Base-by-base conservation (phyloP, 2,113 vertebrate genomes). In the Cromileptes altivelis region DNA sequence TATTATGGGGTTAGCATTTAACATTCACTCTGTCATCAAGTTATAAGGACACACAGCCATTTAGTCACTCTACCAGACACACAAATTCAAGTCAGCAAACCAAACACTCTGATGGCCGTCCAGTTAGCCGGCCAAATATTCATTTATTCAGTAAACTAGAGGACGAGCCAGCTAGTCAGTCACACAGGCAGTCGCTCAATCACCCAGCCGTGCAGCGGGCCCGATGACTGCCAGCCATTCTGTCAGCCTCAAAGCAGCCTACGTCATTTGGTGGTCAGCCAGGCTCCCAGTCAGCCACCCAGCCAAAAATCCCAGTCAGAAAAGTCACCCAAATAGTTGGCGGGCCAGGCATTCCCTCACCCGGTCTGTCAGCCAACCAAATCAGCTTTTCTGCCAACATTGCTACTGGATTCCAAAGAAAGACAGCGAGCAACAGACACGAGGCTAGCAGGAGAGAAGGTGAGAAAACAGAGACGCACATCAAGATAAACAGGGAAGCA, bases 311-410 rank as follows among this genome's bases (percentile, higher is more conserved):
- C 47, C 27, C 78, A 78, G 68, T 75, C 74, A 71, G 75, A 81
- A 71, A 82, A 87, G 72, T 85, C 70, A 87, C 70, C 78, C 76
- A 86, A 81, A 86, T 71, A 84, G 79, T 78, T 86, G 65, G 62
- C 52, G 21, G 55, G 23, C 65, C 74, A 73, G 23, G n/a, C 50
- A 15, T 75, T 52, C 70, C 58, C 50, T 70, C 71, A 55, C 6
- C n/a, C 3, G 40, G 23, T 82, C 75, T 53, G 25, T 80, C 70
- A 77, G 84, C 78, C 80, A 85, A 86, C 55, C 77, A 57, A 73
- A 82, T 75, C 64, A 70, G 70, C 56, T 75, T 76, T 47, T 61
- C 63, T 4, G 55, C 85, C 87, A 89, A 64, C 75, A 74, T 21
- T 70, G 42, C 78, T 23, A 18, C n/a, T 56, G 64, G 47, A 76